Percentiles rank a stretch among this genome's conserved stretches.
These are phyloP conservation scores for Brachyrhaphis roseni DNA, from an alignment of 2,797 vertebrate genomes.

Conservation along the genomic window DNA sequence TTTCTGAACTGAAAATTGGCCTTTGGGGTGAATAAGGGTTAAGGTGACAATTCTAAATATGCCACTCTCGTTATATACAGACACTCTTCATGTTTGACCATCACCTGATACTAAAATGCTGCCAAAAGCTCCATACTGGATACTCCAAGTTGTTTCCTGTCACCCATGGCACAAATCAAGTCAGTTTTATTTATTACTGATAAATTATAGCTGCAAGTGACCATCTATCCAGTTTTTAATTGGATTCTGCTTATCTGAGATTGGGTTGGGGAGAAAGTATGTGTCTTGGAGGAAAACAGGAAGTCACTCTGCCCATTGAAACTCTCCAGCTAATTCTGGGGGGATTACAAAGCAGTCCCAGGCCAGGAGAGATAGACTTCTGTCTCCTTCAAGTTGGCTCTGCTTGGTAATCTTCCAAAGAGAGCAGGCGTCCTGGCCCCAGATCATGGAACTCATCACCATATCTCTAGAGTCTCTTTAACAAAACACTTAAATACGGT, in stretches of 20 bases:
- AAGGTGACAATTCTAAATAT: not conserved
- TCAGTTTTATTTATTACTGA: not conserved
- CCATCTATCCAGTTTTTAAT: not conserved
- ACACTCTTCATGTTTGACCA: not conserved
- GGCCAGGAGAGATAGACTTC: not conserved
- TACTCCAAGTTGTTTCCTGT: not conserved
- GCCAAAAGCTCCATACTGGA: not conserved
- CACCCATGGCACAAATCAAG: not conserved
- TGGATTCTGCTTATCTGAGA: not conserved
- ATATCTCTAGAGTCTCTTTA: not conserved
- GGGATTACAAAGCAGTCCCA: not conserved
- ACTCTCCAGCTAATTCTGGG: not conserved
- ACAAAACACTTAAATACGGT: not conserved
- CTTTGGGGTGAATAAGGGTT: too few relatives aligned
- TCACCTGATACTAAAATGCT: not conserved
- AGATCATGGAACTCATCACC: not conserved
- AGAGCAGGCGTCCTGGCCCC: not conserved
- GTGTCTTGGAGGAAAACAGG: not conserved
- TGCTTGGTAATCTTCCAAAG: not conserved
- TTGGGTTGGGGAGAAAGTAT: not conserved
- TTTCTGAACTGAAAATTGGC: not conserved
- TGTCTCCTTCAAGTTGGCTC: not conserved
- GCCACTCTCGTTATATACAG: not conserved
- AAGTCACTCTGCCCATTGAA: not conserved
- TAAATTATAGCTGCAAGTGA: not conserved